Evolutionary conservation across 1,140 invertebrate species (phyloP).

Genomic region (Pseudobourletiella spinata): DNA sequence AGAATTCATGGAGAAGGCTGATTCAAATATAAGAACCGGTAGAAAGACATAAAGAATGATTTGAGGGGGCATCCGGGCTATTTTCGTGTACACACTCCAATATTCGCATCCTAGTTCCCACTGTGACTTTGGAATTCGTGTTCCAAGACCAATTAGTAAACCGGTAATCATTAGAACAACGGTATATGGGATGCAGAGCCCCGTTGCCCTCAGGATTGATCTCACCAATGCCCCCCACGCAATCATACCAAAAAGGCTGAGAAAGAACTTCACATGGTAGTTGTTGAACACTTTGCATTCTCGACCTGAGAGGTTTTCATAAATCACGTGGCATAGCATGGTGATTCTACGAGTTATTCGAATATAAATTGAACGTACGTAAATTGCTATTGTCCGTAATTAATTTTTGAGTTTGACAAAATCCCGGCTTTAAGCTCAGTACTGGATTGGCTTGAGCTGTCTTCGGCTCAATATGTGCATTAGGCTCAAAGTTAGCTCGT

Average conservation of each 20-base stretch:
- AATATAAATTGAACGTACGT: too few species aligned
- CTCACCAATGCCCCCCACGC: slow-evolving; percentile 17
- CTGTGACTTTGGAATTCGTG: neutral
- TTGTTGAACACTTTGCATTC: slow-evolving; percentile 8
- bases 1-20: slow-evolving; percentile 44
- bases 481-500: too few species aligned
- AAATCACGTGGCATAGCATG: too few species aligned
- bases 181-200: slow-evolving; percentile 20
- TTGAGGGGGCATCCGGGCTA: slow-evolving; percentile 40
- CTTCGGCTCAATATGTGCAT: too few species aligned
- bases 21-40: slow-evolving; percentile 46
- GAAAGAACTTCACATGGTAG: slow-evolving; percentile 11
- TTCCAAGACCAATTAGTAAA: slow-evolving; percentile 17
- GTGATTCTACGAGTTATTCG: too few species aligned
- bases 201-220: neutral
- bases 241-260: slow-evolving; percentile 15
- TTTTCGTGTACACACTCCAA: slow-evolving; percentile 30
- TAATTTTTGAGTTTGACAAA: too few species aligned
- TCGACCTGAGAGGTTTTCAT: slow-evolving; percentile 3
- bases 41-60: slow-evolving; percentile 44
- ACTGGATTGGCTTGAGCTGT: too few species aligned
- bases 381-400: too few species aligned
- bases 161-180: slow-evolving; percentile 24
- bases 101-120: neutral
- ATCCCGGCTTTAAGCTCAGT: too few species aligned